Conservation (phyloP, 2,888 invertebrate species). For the Leptopilina myrica region DNA sequence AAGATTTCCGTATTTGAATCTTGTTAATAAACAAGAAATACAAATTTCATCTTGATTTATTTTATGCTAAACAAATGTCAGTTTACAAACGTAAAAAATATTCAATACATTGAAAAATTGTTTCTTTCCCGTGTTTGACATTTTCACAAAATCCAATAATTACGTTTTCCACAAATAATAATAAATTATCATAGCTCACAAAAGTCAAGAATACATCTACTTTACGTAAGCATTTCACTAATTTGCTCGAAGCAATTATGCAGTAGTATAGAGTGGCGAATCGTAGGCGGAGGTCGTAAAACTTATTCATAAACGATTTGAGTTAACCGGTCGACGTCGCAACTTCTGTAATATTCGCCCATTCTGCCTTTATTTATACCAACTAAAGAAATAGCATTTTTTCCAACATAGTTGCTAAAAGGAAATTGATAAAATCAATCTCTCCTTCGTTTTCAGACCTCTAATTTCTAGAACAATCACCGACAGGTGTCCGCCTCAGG, state of each 20-base stretch:
- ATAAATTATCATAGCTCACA: conserved; percentile 44
- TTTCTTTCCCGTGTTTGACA: background rate
- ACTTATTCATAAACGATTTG: conserved; percentile 56
- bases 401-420: background rate
- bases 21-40: conserved; percentile 15
- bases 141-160: background rate
- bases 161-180: no score
- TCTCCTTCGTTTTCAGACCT: conserved; percentile 6
- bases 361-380: conserved; percentile 36
- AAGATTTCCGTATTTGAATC: background rate
- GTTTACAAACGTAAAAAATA: background rate
- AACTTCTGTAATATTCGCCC: conserved; percentile 28
- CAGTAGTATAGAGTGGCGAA: conserved; percentile 49
- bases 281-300: conserved; percentile 60
- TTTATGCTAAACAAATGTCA: background rate
- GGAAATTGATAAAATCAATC: background rate
- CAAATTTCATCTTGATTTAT: conserved; percentile 9
- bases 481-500: conserved; percentile 18
- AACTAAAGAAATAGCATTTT: background rate
- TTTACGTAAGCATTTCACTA: conserved; percentile 55
- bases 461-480: conserved; percentile 10
- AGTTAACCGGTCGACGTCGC: conserved; percentile 27
- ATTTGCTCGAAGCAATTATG: conserved; percentile 54
- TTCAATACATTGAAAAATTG: background rate
- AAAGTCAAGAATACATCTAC: conserved; percentile 55